These are phyloP conservation scores for Drosophila murphyi DNA, from an alignment of 1,140 invertebrate species.

Conservation along the genomic window DNA sequence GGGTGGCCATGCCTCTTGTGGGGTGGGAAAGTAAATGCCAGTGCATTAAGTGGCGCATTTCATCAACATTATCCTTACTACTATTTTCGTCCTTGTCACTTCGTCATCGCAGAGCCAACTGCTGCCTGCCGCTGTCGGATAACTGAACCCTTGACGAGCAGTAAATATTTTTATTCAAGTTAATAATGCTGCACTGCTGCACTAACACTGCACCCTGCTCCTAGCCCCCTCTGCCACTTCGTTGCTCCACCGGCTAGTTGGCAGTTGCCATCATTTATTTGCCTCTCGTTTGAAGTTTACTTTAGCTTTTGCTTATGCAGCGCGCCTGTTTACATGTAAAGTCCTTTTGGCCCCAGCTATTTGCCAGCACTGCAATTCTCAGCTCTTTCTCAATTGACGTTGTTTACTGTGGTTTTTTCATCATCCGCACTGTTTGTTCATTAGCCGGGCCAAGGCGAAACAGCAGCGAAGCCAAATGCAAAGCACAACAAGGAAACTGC, in stretches of 20 bases:
- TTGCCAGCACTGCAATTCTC: constrained; percentile 58
- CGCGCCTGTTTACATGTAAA: constrained; percentile 69
- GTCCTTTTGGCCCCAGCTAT: constrained; percentile 62
- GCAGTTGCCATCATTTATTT: constrained; percentile 27
- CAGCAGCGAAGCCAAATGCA: constrained; percentile 27
- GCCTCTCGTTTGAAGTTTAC: constrained; percentile 31
- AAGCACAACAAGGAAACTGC: constrained; percentile 22
- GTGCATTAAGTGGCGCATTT: constrained; percentile 73
- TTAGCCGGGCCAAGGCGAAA: constrained; percentile 63
- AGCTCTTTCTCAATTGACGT: constrained; percentile 27
- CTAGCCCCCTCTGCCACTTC: not conserved
- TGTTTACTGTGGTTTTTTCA: constrained; percentile 81
- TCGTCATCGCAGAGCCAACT: constrained; percentile 21
- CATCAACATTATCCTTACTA: constrained; percentile 63
- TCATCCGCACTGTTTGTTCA: constrained; percentile 81
- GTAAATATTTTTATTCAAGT: constrained; percentile 83
- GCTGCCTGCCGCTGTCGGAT: constrained; percentile 52
- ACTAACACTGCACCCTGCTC: not conserved
- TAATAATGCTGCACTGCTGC: constrained; percentile 74
- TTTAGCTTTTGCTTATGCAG: constrained; percentile 65
- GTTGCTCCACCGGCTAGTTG: not conserved
- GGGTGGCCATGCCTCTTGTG: constrained; percentile 47
- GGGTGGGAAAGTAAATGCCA: constrained; percentile 68
- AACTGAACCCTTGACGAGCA: constrained; percentile 69
- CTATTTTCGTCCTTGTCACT: constrained; percentile 38